Conservation (phyloP, 2,888 invertebrate genomes). For the Cryptus armator region DNA sequence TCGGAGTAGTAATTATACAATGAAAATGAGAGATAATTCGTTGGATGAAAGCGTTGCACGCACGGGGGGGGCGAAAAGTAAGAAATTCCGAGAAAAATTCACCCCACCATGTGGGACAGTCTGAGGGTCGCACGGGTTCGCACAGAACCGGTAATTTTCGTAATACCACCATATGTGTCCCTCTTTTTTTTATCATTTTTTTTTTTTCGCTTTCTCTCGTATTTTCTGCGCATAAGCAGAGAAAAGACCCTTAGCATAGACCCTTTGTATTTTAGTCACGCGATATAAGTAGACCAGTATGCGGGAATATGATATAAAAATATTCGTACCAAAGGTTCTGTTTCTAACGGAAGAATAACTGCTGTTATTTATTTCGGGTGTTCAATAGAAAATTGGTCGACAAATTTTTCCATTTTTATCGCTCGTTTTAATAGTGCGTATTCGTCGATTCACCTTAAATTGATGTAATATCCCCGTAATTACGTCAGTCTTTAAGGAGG, state of each 20-base stretch:
- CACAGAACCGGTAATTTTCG: slow-evolving; percentile 58
- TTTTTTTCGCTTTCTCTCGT: slow-evolving; percentile 9
- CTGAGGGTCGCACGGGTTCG: slow-evolving; percentile 25
- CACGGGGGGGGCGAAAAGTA: not conserved
- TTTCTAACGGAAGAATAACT: not conserved
- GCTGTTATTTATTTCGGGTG: not conserved
- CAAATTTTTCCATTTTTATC: no score
- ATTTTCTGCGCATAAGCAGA: not conserved
- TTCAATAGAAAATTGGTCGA: not conserved
- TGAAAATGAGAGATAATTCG: slow-evolving; percentile 14
- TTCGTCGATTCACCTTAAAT: no score
- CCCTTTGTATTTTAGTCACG: not conserved
- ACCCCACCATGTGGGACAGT: slow-evolving; percentile 45
- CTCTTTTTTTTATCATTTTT: slow-evolving; percentile 12
- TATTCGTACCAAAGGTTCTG: not conserved
- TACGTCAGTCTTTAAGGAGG: no score
- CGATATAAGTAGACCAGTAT: not conserved
- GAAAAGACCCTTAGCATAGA: not conserved
- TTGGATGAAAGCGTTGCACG: slow-evolving; percentile 12
- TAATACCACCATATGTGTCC: slow-evolving; percentile 43
- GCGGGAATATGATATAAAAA: not conserved
- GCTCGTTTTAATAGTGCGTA: no score
- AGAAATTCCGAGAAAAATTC: slow-evolving; percentile 59
- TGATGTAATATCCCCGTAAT: no score
- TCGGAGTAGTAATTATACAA: not conserved